A percentile compares a stretch with the other conserved stretches of the same genome.
Conservation (phyloP, 2,888 invertebrate species). For the Amiota communis region DNA sequence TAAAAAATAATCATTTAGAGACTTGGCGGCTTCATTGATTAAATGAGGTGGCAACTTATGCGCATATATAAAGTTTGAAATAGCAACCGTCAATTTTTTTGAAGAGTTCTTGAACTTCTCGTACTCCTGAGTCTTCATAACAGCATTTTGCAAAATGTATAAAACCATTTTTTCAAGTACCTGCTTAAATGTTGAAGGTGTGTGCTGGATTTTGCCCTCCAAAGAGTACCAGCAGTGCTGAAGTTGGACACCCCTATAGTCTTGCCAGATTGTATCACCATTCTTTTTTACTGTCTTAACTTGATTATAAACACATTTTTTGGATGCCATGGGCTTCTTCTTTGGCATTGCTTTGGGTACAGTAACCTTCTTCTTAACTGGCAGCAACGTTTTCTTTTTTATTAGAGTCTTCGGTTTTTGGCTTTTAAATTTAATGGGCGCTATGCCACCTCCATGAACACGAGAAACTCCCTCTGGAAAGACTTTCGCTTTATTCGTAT, state of each 20-base stretch:
- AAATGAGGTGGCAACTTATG: slow-evolving; percentile 13
- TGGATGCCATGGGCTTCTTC: neutral
- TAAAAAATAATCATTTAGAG: slow-evolving; percentile 1
- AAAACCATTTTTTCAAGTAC: slow-evolving; percentile 37
- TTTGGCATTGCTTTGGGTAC: neutral
- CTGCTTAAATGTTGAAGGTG: slow-evolving; percentile 49
- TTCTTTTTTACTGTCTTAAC: neutral
- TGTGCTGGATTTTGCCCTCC: slow-evolving; percentile 51
- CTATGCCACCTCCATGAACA: no score
- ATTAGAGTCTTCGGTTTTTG: no score
- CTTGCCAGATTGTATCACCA: slow-evolving; percentile 36
- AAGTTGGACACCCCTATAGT: slow-evolving; percentile 43
- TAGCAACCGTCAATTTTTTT: neutral
- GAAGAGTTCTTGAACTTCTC: neutral
- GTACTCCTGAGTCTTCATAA: neutral
- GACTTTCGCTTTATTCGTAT: no score
- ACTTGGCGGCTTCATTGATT: slow-evolving; percentile 3
- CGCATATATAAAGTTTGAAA: neutral
- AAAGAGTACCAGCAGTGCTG: slow-evolving; percentile 52
- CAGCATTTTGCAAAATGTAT: neutral
- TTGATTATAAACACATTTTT: neutral
- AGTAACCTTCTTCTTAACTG: neutral
- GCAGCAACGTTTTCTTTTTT: no score
- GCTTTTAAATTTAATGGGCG: no score
- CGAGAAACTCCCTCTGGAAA: no score